Evolutionary conservation across 2,888 invertebrate species (phyloP).

Genomic region (Eupithecia abbreviata): DNA sequence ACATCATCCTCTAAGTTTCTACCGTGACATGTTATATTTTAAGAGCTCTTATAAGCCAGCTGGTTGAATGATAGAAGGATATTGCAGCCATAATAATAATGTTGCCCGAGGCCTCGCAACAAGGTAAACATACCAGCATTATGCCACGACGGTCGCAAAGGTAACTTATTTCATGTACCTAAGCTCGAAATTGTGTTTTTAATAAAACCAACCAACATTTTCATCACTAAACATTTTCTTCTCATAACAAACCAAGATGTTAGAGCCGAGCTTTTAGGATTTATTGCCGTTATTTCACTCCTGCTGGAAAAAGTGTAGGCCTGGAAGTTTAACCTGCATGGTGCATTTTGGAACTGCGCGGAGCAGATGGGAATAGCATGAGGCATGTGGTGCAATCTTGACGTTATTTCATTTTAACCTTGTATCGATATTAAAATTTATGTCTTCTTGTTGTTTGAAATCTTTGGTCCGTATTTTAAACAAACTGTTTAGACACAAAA

Average conservation of each 20-base stretch:
- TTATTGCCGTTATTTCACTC: slow-evolving; percentile 27
- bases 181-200: slow-evolving; percentile 24
- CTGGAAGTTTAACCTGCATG: neutral
- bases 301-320: neutral
- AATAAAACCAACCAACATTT: slow-evolving; percentile 24
- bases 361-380: neutral
- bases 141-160: slow-evolving; percentile 7
- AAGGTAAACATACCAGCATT: slow-evolving; percentile 10
- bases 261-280: slow-evolving; percentile 19
- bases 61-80: slow-evolving; percentile 5
- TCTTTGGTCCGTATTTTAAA: neutral
- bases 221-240: slow-evolving; percentile 23
- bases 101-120: neutral
- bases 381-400: neutral
- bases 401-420: neutral
- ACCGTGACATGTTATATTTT: neutral
- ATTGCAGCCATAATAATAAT: slow-evolving; percentile 14
- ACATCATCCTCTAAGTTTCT: neutral
- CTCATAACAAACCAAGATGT: slow-evolving; percentile 23
- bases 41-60: neutral
- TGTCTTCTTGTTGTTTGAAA: slow-evolving; percentile 1
- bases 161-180: slow-evolving; percentile 14
- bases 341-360: neutral
- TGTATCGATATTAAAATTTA: neutral
- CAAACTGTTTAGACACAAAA: neutral